Conservation (phyloP, 2,888 invertebrate genomes). For the Portevinia maculata region DNA sequence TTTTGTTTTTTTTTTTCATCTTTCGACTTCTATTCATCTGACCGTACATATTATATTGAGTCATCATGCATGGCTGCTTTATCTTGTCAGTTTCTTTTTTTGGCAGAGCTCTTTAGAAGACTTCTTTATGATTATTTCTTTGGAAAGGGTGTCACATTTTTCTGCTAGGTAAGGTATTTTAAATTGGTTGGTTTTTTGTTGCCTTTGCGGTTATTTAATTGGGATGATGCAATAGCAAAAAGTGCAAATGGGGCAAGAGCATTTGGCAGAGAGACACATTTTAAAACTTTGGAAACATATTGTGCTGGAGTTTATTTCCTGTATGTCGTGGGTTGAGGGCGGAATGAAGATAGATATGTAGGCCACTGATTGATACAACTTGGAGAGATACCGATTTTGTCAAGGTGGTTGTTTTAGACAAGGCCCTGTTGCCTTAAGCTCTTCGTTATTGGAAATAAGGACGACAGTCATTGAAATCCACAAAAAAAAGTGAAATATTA, state of each 20-base stretch:
- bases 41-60: slow-evolving; percentile 33
- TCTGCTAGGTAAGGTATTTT: slow-evolving; percentile 41
- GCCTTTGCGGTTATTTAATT: slow-evolving; percentile 59
- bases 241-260: slow-evolving; percentile 13
- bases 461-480: too few species aligned
- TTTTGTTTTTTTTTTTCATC: slow-evolving; percentile 1
- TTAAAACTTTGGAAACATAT: slow-evolving; percentile 8
- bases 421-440: too few species aligned
- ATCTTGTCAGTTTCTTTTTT: slow-evolving; percentile 35
- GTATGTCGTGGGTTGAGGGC: neutral
- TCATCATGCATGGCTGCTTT: slow-evolving; percentile 45
- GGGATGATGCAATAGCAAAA: slow-evolving; percentile 62
- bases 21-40: slow-evolving; percentile 53
- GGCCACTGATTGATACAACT: neutral
- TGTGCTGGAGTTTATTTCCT: neutral
- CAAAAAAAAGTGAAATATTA: too few species aligned
- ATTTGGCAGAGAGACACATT: slow-evolving; percentile 52
- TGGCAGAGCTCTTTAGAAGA: slow-evolving; percentile 54
- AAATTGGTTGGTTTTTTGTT: slow-evolving; percentile 35
- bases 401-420: too few species aligned
- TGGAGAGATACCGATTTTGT: neutral
- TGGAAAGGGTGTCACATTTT: slow-evolving; percentile 56
- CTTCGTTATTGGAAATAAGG: too few species aligned
- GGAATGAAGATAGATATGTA: neutral
- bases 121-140: slow-evolving; percentile 64